phyloP scores from a whole-genome alignment of 2,888 invertebrate genomes.

The Achlya flavicornis region DNA sequence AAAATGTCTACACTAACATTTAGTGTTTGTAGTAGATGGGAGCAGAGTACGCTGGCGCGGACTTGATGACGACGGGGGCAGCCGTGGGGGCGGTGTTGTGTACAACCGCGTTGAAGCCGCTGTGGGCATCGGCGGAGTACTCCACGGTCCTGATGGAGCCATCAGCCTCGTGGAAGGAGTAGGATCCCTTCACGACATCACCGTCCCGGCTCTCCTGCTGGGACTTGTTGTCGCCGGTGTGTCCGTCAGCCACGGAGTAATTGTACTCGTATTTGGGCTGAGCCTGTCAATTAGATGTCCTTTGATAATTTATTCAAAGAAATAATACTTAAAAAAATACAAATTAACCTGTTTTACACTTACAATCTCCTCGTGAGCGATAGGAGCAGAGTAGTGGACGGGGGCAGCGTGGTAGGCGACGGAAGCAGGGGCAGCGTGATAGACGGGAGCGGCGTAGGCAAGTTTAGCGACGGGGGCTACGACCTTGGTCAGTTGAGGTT shows the following conservation, averaged over 20 bases:
- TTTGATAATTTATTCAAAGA: too few species aligned
- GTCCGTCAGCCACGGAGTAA: constrained; percentile 74
- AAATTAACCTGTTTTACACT: constrained; percentile 14
- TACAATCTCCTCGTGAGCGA: constrained; percentile 28
- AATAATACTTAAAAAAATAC: neutral
- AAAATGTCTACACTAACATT: neutral
- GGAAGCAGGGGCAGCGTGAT: constrained; percentile 30
- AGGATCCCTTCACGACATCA: constrained; percentile 82
- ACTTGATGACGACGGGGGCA: constrained; percentile 33
- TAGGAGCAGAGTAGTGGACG: constrained; percentile 14
- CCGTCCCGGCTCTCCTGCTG: constrained; percentile 78
- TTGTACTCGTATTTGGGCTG: constrained; percentile 76
- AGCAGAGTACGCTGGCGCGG: constrained; percentile 31
- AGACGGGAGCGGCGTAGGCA: constrained; percentile 26
- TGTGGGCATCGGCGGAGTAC: constrained; percentile 75
- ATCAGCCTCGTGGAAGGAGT: constrained; percentile 78
- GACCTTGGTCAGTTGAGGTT: constrained; percentile 36
- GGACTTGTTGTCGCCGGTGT: too few species aligned
- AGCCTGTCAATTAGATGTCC: constrained; percentile 41
- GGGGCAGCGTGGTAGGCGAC: constrained; percentile 19
- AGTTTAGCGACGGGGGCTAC: constrained; percentile 55
- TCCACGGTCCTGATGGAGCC: constrained; percentile 79
- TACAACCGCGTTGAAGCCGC: constrained; percentile 65
- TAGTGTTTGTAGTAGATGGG: constrained; percentile 36
- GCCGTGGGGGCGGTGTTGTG: constrained; percentile 44